These are phyloP conservation scores for Pseudotriccus pelzelni DNA, from an alignment of 2,797 vertebrate genomes.

Conservation along the genomic window DNA sequence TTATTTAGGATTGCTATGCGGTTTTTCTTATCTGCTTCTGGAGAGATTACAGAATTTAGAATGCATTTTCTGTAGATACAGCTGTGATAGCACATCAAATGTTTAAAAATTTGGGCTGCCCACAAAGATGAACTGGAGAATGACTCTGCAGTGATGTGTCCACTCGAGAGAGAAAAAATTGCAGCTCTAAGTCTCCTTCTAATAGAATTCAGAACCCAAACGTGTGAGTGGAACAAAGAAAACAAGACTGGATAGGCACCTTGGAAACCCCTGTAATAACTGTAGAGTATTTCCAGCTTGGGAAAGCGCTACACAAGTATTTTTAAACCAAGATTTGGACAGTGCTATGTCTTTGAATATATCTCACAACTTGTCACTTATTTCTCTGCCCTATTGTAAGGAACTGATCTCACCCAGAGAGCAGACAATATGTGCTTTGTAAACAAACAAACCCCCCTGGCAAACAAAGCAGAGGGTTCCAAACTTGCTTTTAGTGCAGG, in stretches of 20 bases:
- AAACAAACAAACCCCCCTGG: background rate
- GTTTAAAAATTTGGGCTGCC: conserved; percentile 76
- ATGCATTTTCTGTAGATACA: conserved; percentile 66
- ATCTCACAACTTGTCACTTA: background rate
- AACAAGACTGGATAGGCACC: conserved; percentile 72
- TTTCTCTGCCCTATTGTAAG: background rate
- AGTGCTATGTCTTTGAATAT: background rate
- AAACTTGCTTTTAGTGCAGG: background rate
- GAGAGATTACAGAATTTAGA: background rate
- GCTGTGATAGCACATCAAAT: conserved; percentile 80
- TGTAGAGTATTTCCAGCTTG: conserved; percentile 57
- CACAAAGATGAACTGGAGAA: conserved; percentile 58
- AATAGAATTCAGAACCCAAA: conserved; percentile 75
- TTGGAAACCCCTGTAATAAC: conserved; percentile 75
- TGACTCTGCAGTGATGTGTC: conserved; percentile 70
- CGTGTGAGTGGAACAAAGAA: conserved; percentile 72
- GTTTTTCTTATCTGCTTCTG: background rate
- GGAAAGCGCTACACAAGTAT: conserved; percentile 74
- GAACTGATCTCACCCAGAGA: background rate
- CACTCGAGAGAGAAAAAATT: conserved; percentile 76
- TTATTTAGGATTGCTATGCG: background rate
- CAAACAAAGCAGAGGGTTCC: background rate
- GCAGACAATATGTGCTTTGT: background rate
- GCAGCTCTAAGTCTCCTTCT: conserved; percentile 51
- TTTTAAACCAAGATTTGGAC: background rate